phyloP scores from a whole-genome alignment of 2,113 vertebrate species.

The Puma concolor region DNA sequence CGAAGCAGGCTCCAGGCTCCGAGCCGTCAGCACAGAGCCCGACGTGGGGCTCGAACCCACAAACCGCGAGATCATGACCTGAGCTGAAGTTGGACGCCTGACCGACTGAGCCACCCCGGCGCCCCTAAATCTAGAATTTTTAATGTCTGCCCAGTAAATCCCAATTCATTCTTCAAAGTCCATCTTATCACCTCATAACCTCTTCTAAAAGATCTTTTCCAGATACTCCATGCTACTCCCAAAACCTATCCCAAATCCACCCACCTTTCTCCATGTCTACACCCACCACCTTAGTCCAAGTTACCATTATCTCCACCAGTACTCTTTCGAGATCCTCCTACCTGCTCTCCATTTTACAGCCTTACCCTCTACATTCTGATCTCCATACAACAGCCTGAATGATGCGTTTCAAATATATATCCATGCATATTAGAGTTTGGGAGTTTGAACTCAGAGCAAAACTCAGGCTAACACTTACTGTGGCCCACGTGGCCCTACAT shows the following conservation, averaged over 20 bases:
- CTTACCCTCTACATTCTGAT: neutral
- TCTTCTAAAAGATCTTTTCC: neutral
- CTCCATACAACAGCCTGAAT: neutral
- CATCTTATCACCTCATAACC: neutral
- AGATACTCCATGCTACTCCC: neutral
- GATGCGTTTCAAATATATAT: neutral
- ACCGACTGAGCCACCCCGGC: too few species aligned
- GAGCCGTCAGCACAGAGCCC: too few species aligned
- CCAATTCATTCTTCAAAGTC: neutral
- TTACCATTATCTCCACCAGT: neutral
- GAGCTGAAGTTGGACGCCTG: too few species aligned
- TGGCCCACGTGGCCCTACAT: too few species aligned
- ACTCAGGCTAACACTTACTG: neutral
- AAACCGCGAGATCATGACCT: too few species aligned
- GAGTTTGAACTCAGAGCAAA: neutral
- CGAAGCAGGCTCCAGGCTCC: too few species aligned
- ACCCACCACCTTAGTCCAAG: neutral
- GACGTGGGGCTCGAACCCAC: too few species aligned
- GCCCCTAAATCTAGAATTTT: neutral
- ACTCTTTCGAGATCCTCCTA: neutral
- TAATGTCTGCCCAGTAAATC: neutral
- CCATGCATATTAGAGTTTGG: neutral
- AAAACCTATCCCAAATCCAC: neutral
- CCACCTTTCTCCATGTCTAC: neutral
- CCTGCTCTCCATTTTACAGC: neutral